Conservation (phyloP, 2,888 invertebrate genomes). For the Miltochrista miniata region DNA sequence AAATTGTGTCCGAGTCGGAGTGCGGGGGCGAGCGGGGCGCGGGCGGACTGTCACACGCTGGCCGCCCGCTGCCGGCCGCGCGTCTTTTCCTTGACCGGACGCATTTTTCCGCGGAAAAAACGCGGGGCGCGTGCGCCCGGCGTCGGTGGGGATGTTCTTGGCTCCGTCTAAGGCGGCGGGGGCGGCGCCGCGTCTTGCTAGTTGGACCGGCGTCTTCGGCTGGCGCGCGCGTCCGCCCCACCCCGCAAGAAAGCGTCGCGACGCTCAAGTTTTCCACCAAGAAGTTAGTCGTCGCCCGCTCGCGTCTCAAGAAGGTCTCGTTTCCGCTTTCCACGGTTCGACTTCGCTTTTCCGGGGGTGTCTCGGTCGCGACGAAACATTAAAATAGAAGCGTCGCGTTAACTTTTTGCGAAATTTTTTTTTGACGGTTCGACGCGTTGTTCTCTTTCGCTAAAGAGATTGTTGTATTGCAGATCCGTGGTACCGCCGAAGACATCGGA, state of each 20-base stretch:
- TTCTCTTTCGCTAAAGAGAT: conserved; percentile 29
- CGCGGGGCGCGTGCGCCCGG: conserved; percentile 80
- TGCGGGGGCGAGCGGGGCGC: conserved; percentile 41
- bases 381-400: conserved; percentile 35
- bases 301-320: conserved; percentile 82
- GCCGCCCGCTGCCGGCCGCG: conserved; percentile 58
- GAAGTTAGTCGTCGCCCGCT: conserved; percentile 84
- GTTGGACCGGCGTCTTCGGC: conserved; percentile 82
- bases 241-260: conserved; percentile 82
- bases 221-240: conserved; percentile 81
- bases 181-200: conserved; percentile 83
- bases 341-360: conserved; percentile 59
- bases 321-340: conserved; percentile 68
- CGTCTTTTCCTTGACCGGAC: conserved; percentile 81
- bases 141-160: conserved; percentile 81
- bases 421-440: conserved; percentile 26
- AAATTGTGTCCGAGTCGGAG: conserved; percentile 45
- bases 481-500: conserved; percentile 40
- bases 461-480: conserved; percentile 59
- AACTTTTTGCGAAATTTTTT: conserved; percentile 31
- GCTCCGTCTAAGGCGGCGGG: conserved; percentile 81
- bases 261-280: conserved; percentile 83
- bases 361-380: conserved; percentile 36
- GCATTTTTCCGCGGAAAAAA: conserved; percentile 83
- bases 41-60: conserved; percentile 42